Evolutionary conservation across 2,113 vertebrate genomes (phyloP), one percentile per base, ranked within the genome.

Genomic region (Ondatra zibethicus): DNA sequence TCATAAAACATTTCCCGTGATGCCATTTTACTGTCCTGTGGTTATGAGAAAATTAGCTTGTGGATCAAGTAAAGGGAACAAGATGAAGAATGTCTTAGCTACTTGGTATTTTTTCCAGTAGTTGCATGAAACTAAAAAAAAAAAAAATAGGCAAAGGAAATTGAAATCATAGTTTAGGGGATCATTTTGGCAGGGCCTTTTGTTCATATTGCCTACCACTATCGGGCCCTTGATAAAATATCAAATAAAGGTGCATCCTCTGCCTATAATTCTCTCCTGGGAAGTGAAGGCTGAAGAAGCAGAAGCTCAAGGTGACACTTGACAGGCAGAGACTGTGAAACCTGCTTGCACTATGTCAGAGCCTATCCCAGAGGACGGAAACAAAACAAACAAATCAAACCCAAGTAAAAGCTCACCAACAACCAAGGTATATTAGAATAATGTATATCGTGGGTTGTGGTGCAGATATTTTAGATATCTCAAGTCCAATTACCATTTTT

Each of bases 31-130:
- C 70, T 65, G 7, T 88, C 12, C 92, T 72, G 55, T 70, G n/a
- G 70, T 88, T 65, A 47, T 87, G 82, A 92, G 73, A 42, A 90
- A 73, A 81, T 77, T 92, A 23, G 23, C 42, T 92, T 42, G 45
- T 45, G 80, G 70, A 85, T 5, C 47, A 86, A 86, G 61, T 36
- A 85, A 91, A 97, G n/a, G 9, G 17, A 94, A 17, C 31, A 93
- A 52, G 14, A 82, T 93, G 45, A 94, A 91, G 25, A 65, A 39
- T 84, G 65, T 47, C 70, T 89, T 89, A 88, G 52, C 17, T 86
- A 1, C 92, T n/a, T 36, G 65, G 45, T 8, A 70, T 63, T 87
- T 2, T 61, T 7, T 88, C 1, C 72, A 61, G 5, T 29, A 81
- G n/a, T 14, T 66, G 13, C 33, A 66, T 19, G 19, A 61, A 72